A percentile compares a stretch with the other conserved stretches of the same genome.
Conservation (phyloP, 53 echinoderm and acorn worm species). For the Echinarachnius parma region DNA sequence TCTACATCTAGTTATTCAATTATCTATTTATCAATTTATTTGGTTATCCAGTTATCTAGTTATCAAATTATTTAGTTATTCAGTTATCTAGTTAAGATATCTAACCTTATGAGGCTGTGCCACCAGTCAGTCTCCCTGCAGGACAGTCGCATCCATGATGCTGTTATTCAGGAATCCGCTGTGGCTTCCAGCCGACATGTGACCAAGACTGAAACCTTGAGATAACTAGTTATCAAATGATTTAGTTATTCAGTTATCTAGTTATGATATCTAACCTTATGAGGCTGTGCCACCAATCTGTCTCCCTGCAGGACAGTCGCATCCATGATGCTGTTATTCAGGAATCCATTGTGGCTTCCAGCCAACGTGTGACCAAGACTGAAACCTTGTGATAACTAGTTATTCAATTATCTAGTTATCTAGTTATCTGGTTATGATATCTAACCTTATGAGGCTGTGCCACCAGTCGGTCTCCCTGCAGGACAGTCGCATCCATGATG, state of each 20-base stretch:
- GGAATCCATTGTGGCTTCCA: slow-evolving; percentile 50
- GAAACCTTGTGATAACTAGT: too few species aligned
- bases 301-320: slow-evolving; percentile 66
- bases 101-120: slow-evolving; percentile 87
- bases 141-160: slow-evolving; percentile 77
- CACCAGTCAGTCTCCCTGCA: slow-evolving; percentile 73
- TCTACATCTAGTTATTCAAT: neutral
- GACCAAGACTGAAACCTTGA: too few species aligned
- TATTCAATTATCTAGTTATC: too few species aligned
- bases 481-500: slow-evolving; percentile 77
- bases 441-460: slow-evolving; percentile 95
- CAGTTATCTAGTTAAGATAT: neutral
- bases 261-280: slow-evolving; percentile 21
- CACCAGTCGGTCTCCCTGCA: slow-evolving; percentile 73
- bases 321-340: slow-evolving; percentile 79
- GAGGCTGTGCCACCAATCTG: slow-evolving; percentile 84
- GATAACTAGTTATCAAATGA: too few species aligned
- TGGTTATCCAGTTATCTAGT: too few species aligned
- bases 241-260: neutral
- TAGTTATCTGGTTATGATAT: neutral
- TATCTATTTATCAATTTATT: too few species aligned
- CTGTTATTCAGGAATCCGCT: slow-evolving; percentile 75
- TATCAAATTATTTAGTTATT: neutral
- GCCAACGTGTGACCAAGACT: slow-evolving; percentile 59
- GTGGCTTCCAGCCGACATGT: slow-evolving; percentile 56